Evolutionary conservation across 2,797 vertebrate species (phyloP).

Genomic region (Malacoctenus gilli): DNA sequence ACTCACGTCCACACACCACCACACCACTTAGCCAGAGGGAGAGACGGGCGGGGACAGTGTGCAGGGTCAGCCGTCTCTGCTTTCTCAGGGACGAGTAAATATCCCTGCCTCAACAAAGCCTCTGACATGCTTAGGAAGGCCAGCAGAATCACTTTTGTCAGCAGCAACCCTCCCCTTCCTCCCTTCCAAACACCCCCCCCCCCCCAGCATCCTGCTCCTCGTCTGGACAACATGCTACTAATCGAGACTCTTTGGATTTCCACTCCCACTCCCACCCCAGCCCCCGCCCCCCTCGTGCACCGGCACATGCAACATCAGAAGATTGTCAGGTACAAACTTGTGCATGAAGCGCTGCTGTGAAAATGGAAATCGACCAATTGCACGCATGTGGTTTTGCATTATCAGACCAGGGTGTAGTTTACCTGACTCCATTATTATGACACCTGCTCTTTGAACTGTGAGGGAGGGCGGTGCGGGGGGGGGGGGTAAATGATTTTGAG

Average conservation of each 20-base stretch:
- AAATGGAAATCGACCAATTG: constrained; percentile 37
- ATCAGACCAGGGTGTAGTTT: constrained; percentile 9
- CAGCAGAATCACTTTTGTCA: constrained; percentile 69
- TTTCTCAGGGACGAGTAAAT: constrained; percentile 65
- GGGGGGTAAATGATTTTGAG: constrained; percentile 37
- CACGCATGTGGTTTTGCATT: constrained; percentile 19
- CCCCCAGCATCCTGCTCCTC: constrained; percentile 22
- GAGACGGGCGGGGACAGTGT: constrained; percentile 63
- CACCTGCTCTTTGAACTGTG: constrained; percentile 19
- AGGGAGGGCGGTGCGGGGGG: too few species aligned
- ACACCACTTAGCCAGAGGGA: constrained; percentile 29
- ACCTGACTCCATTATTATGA: constrained; percentile 24
- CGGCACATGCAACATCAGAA: constrained; percentile 55
- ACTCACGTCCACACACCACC: constrained; percentile 17
- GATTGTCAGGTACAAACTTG: constrained; percentile 25
- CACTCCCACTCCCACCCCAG: constrained; percentile 10
- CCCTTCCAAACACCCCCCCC: too few species aligned
- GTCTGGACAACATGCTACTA: constrained; percentile 55
- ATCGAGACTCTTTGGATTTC: constrained; percentile 37
- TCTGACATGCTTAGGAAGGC: constrained; percentile 71
- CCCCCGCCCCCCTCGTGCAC: constrained; percentile 22
- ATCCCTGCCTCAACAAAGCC: constrained; percentile 73
- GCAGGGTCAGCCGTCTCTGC: constrained; percentile 71
- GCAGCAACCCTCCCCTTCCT: constrained; percentile 52
- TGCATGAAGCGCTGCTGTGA: constrained; percentile 15